These are phyloP conservation scores for Syritta pipiens DNA, from an alignment of 2,888 invertebrate species.

Conservation along the genomic window DNA sequence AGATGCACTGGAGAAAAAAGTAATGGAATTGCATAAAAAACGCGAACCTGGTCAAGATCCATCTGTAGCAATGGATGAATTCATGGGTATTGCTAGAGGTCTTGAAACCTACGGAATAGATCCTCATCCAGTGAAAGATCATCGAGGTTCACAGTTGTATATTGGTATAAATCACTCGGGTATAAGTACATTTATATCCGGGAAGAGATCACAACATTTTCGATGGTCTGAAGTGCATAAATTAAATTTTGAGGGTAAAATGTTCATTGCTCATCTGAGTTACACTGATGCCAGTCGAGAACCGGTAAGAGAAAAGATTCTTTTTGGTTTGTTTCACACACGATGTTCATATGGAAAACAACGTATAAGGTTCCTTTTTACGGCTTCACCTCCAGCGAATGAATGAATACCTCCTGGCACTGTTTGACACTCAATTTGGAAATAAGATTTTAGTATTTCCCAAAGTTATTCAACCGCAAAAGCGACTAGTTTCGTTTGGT, in stretches of 20 bases:
- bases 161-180: constrained; percentile 97
- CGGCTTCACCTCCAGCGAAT: too few species aligned
- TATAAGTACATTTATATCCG: constrained; percentile 96
- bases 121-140: constrained; percentile 98
- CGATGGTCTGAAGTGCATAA: constrained; percentile 97
- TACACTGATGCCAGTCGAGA: constrained; percentile 90
- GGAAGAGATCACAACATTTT: constrained; percentile 95
- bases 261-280: constrained; percentile 97
- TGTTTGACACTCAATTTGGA: too few species aligned
- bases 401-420: too few species aligned
- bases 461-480: too few species aligned
- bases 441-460: too few species aligned
- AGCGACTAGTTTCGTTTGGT: too few species aligned
- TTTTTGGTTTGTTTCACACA: too few species aligned
- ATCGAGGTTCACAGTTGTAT: constrained; percentile 93
- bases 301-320: constrained; percentile 74
- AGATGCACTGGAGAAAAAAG: constrained; percentile 93
- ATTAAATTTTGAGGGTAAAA: constrained; percentile 97
- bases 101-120: constrained; percentile 98
- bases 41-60: constrained; percentile 92
- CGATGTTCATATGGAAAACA: too few species aligned
- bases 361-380: too few species aligned
- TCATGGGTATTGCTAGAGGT: constrained; percentile 93
- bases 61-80: constrained; percentile 92
- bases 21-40: constrained; percentile 94